Evolutionary conservation across 2,888 invertebrate genomes (phyloP).

Genomic region (Monopis laevigella): DNA sequence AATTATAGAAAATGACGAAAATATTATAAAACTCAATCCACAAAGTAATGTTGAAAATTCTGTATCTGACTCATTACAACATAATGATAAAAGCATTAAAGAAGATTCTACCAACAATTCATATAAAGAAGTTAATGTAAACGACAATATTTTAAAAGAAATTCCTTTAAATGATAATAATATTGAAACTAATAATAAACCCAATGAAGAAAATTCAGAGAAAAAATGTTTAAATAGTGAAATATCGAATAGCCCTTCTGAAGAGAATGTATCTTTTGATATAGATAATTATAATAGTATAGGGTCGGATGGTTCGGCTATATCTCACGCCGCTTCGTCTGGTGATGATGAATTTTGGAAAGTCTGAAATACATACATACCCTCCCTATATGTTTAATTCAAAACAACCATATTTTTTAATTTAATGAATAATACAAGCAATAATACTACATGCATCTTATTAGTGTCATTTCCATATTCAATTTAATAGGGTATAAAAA

Average conservation of each 20-base stretch:
- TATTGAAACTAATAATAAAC: background rate
- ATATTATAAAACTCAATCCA: background rate
- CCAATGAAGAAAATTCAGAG: background rate
- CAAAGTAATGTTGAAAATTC: background rate
- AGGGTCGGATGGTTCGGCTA: slow-evolving; percentile 33
- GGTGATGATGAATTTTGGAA: slow-evolving; percentile 52
- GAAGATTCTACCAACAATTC: background rate
- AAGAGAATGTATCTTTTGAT: too few relatives aligned
- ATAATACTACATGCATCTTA: too few relatives aligned
- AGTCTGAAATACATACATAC: slow-evolving; percentile 7
- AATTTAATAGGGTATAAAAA: too few relatives aligned
- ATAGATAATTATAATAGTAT: slow-evolving; percentile 39
- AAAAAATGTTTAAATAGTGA: too few relatives aligned
- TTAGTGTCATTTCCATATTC: too few relatives aligned
- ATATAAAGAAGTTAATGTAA: background rate
- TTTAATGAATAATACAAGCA: too few relatives aligned
- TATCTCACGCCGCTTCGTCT: slow-evolving; percentile 36
- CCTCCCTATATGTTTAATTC: too few relatives aligned
- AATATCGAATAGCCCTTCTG: too few relatives aligned
- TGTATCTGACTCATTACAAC: background rate
- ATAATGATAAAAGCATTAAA: background rate
- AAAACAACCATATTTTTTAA: too few relatives aligned
- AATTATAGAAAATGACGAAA: background rate
- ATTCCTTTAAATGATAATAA: background rate
- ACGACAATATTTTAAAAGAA: background rate